These are phyloP conservation scores for Drosophila cognata DNA, from an alignment of 2,888 invertebrate species.

Conservation along the genomic window DNA sequence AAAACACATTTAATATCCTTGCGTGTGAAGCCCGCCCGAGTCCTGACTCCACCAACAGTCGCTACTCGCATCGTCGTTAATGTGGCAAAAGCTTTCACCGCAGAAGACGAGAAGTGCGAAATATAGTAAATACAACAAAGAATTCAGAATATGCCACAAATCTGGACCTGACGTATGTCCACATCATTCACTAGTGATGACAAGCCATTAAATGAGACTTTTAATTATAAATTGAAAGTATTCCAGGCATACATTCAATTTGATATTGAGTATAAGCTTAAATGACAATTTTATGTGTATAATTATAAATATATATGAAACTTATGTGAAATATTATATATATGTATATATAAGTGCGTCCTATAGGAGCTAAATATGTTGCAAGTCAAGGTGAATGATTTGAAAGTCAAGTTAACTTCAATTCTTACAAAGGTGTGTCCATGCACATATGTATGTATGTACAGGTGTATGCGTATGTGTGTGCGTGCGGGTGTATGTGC, in stretches of 20 bases:
- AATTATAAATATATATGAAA: neutral
- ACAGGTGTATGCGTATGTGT: slow-evolving; percentile 5
- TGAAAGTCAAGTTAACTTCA: slow-evolving; percentile 7
- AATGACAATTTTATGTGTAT: neutral
- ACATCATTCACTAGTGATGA: slow-evolving; percentile 33
- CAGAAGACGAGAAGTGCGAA: slow-evolving; percentile 50
- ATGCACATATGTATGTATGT: slow-evolving; percentile 4
- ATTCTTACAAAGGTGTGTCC: slow-evolving; percentile 24
- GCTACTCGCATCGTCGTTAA: slow-evolving; percentile 59
- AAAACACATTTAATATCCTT: slow-evolving; percentile 30
- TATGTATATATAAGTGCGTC: neutral
- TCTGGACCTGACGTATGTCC: neutral
- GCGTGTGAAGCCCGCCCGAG: slow-evolving; percentile 35
- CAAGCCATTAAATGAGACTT: neutral
- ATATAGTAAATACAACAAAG: slow-evolving; percentile 30
- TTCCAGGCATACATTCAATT: neutral
- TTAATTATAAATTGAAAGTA: neutral
- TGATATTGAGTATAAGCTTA: neutral
- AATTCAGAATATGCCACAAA: slow-evolving; percentile 40
- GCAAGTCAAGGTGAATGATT: slow-evolving; percentile 50
- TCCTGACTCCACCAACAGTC: slow-evolving; percentile 25
- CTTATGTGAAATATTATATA: neutral
- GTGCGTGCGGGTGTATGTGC: slow-evolving; percentile 7
- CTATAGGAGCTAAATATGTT: slow-evolving; percentile 6
- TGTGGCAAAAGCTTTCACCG: slow-evolving; percentile 57